Percentiles rank a stretch among this genome's conserved stretches.
Evolutionary conservation across 1,140 invertebrate species (phyloP).

Genomic region (Bathynomus jamesi): DNA sequence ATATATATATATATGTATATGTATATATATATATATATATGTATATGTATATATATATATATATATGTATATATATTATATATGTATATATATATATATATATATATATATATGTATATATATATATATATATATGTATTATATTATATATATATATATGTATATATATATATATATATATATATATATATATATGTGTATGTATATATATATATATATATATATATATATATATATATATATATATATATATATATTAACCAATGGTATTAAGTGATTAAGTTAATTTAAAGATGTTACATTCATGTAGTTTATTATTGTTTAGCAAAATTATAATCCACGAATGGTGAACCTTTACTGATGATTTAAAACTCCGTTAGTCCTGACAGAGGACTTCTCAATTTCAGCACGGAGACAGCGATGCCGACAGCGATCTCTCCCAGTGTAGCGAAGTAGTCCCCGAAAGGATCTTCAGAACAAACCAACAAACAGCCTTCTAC

Average conservation of each 20-base stretch:
- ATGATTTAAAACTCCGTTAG: background rate
- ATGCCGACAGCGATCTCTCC: background rate
- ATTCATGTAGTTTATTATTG: too few relatives aligned
- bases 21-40: conserved; percentile 1
- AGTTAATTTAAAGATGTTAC: too few relatives aligned
- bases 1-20: conserved; percentile 10
- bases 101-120: background rate
- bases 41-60: background rate
- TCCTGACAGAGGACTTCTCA: background rate
- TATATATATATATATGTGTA: too few relatives aligned
- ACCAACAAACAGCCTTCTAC: background rate
- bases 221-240: too few relatives aligned
- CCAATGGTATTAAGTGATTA: too few relatives aligned
- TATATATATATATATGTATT: background rate
- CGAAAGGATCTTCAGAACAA: background rate
- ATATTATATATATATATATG: background rate
- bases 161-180: too few relatives aligned
- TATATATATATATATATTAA: too few relatives aligned
- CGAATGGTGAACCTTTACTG: background rate
- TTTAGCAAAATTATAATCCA: too few relatives aligned
- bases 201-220: too few relatives aligned
- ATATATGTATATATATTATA: background rate
- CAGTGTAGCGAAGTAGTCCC: background rate
- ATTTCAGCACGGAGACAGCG: background rate
- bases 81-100: background rate